A percentile compares a stretch with the other conserved stretches of the same genome.
Conservation (phyloP, 2,113 vertebrate genomes). For the Phocoena phocoena region DNA sequence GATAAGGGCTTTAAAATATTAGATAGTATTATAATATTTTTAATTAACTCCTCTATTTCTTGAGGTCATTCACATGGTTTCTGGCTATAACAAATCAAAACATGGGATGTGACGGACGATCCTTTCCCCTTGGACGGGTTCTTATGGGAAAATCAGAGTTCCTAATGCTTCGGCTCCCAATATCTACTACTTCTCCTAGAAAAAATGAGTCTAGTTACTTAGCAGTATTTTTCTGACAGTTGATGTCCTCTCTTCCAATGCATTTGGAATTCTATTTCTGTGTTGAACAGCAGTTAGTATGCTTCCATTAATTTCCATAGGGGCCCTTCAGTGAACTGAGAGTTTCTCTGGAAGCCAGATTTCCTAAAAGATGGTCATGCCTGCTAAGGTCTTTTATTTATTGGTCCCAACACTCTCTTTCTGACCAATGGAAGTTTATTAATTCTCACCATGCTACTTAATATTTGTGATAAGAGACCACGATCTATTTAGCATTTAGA, state of each 20-base stretch:
- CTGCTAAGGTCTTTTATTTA: neutral
- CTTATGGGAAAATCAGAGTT: neutral
- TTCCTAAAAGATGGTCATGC: neutral
- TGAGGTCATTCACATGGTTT: neutral
- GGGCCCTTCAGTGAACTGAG: neutral
- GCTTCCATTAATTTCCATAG: neutral
- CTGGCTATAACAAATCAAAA: neutral
- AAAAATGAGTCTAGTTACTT: neutral
- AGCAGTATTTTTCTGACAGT: neutral
- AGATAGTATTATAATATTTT: neutral
- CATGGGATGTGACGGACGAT: rapidly evolving
- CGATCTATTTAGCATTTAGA: neutral
- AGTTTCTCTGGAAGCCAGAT: neutral
- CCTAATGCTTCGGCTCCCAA: neutral
- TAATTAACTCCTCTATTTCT: neutral
- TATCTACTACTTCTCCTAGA: neutral
- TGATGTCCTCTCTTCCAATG: neutral
- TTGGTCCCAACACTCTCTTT: neutral
- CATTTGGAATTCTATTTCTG: neutral
- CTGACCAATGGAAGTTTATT: neutral
- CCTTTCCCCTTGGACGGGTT: neutral
- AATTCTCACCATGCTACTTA: neutral
- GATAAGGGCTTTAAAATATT: neutral
- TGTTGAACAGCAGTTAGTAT: neutral
- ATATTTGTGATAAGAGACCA: neutral